A percentile compares a stretch with the other conserved stretches of the same genome.
phyloP scores from a whole-genome alignment of 2,888 invertebrate species.

The Blastobasis adustella region DNA sequence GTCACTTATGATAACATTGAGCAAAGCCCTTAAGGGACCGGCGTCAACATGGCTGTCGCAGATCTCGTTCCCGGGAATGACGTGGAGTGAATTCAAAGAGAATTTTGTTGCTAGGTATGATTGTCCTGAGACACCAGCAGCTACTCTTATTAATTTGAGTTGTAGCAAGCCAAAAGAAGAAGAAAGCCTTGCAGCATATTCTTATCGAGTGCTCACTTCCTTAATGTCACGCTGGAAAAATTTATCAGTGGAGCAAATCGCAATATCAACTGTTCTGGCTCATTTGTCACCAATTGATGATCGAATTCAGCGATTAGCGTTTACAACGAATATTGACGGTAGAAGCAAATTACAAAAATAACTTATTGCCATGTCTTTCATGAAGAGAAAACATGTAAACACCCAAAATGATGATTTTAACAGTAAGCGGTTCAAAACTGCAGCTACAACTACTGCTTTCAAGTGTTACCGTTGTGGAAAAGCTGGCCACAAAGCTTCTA shows the following conservation, averaged over 20 bases:
- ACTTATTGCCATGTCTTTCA: neutral
- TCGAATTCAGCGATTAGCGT: neutral
- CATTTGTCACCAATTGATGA: neutral
- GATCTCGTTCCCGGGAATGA: constrained; percentile 9
- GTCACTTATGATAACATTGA: constrained; percentile 10
- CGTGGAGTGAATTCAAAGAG: constrained; percentile 12
- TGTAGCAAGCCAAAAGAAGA: constrained; percentile 7
- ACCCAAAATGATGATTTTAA: neutral
- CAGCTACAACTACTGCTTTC: neutral
- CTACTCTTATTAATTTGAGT: neutral
- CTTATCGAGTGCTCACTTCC: constrained; percentile 5
- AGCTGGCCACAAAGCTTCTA: neutral
- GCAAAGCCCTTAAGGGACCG: too few relatives aligned
- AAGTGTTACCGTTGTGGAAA: neutral
- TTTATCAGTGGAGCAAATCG: neutral
- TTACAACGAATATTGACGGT: neutral
- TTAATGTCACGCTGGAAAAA: neutral
- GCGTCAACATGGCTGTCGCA: constrained; percentile 11
- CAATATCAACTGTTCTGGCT: neutral
- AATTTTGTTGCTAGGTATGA: constrained; percentile 8
- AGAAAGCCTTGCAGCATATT: constrained; percentile 10
- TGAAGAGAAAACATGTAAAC: neutral
- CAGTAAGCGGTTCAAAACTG: neutral
- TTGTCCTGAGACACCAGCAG: neutral
- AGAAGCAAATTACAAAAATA: neutral